Evolutionary conservation across 2,113 vertebrate species (phyloP), one percentile per base, ranked within the genome.

Genomic region (Galeopterus variegatus): DNA sequence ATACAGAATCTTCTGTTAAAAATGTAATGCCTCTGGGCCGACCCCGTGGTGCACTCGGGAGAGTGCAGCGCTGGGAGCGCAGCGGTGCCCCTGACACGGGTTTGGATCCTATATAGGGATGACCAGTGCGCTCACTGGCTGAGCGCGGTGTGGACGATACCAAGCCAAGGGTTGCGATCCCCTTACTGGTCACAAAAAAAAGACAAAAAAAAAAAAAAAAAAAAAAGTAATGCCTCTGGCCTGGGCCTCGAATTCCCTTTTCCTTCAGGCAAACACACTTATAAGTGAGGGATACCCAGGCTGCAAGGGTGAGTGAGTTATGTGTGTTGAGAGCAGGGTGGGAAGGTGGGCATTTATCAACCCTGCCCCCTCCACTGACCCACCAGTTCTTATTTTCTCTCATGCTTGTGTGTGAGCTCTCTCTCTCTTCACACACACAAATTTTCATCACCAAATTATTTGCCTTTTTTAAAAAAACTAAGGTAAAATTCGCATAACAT

Each of bases 191-290:
- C n/a, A n/a, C n/a, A n/a, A n/a, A n/a, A n/a, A n/a, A n/a, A n/a
- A n/a, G n/a, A n/a, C n/a, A n/a, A n/a, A n/a, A n/a, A n/a, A n/a
- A n/a, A n/a, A n/a, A n/a, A n/a, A n/a, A n/a, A n/a, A n/a, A n/a
- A 54, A 85, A 93, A 95, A 91, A 28, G 21, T 70, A 64, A 41
- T 41, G 41, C 36, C 52, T 95, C 92, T 69, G 50, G 50, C 81
- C 58, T 93, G 64, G 33, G 45, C 58, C 81, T 88, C 92, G 69
- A 56, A 58, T 92, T 94, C 72, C 52, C 52, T 80, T 94, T 96
- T 58, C 18, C 45, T 24, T 88, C 52, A 65, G 48, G 45, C 48
- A 81, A 26, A n/a, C 33, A 72, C 65, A 65, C 76, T 94, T 67
- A 93, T 18, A 73, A 79, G 82, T 69, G 52, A 95, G 21, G 75